Percentiles rank a stretch among this genome's conserved stretches.
Conservation (phyloP, 2,113 vertebrate species). For the Leptocoma aspasia region DNA sequence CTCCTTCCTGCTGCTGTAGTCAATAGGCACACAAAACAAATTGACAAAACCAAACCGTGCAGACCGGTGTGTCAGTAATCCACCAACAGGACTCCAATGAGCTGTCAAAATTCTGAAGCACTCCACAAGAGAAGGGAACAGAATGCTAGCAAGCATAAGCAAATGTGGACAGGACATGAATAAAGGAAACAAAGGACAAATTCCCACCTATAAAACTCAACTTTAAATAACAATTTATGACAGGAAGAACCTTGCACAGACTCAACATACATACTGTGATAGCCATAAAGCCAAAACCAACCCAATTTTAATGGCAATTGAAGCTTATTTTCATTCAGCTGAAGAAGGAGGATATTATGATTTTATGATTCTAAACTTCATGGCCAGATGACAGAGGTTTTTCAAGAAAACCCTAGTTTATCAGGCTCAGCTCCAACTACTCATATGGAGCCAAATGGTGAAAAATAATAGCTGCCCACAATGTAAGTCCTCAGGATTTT, state of each 20-base stretch:
- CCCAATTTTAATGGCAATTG: background rate
- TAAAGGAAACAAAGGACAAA: background rate
- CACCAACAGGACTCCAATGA: background rate
- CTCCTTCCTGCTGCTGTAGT: background rate
- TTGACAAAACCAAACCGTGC: background rate
- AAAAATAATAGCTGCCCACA: background rate
- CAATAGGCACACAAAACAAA: background rate
- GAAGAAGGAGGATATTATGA: background rate
- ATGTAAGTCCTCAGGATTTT: background rate
- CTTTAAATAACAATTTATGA: background rate
- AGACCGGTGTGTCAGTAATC: background rate
- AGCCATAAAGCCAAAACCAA: background rate
- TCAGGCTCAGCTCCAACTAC: background rate
- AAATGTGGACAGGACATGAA: background rate
- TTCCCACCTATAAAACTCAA: background rate
- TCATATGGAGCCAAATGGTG: background rate
- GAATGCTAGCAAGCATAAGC: background rate
- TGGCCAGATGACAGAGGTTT: background rate
- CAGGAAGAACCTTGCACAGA: background rate
- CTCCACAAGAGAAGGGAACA: background rate
- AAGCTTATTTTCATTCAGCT: background rate
- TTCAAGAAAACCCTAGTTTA: background rate
- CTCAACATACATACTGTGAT: background rate
- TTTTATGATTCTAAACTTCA: background rate
- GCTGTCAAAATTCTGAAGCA: background rate